Base-by-base conservation (phyloP, 1,140 invertebrate genomes). In the Drosophila asahinai region DNA sequence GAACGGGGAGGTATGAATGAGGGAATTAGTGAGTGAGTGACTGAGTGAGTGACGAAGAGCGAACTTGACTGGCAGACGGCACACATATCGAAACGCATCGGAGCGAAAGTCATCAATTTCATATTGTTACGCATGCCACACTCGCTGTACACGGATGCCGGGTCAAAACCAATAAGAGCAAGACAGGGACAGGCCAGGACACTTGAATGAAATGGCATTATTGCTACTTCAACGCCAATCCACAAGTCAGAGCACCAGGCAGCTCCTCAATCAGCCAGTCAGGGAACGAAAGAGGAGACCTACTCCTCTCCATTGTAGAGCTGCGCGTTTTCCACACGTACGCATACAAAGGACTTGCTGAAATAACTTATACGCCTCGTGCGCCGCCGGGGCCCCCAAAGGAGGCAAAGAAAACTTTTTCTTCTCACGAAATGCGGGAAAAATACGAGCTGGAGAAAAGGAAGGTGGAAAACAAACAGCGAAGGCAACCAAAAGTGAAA, bases 121-220 rank as follows among this genome's bases (percentile, higher is more conserved):
- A 90, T 90, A 90, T 90, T 90, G 86, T 90, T 90, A 90, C 86
- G 86, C 86, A 90, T 90, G 81, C 84, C 86, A 86, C 86, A 89
- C 38, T 73, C 54, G 33, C 17, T 11, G n/a, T 33, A 49, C 22
- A 70, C 22, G 45, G 61, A 52, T 55, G 22, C 27, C 2, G 30
- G 38, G 33, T 25, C 71, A 51, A 89, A 89, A 89, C 74, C 83
- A 90, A 90, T 90, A 90, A 86, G 79, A 81, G 70, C 75, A 80
- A 60, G 51, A 67, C 70, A 82, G 59, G 63, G 80, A 77, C 76
- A 63, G 52, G 47, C 63, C 64, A 67, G 66, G 79, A 80, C 81
- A 90, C 81, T 84, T 71, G 84, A 87, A 89, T 90, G 84, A 87
- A 87, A 89, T 87, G 83, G 84, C 83, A 89, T 89, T 89, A 89